Conservation (phyloP, 2,888 invertebrate genomes). For the Aproaerema taeniolella region DNA sequence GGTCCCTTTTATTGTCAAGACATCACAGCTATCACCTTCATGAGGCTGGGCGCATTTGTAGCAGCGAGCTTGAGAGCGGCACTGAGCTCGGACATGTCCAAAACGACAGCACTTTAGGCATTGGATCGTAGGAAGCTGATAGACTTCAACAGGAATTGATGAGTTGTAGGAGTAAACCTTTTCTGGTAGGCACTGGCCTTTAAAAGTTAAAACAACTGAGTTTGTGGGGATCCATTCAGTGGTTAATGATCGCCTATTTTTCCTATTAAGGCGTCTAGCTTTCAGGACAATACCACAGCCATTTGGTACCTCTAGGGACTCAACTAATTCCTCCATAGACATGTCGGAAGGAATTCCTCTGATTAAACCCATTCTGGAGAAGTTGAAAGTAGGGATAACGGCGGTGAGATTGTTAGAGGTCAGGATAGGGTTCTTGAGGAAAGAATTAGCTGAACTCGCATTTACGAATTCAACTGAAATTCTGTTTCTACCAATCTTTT, state of each 20-base stretch:
- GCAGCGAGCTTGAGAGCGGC: slow-evolving; percentile 23
- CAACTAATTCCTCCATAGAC: slow-evolving; percentile 7
- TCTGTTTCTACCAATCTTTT: not conserved
- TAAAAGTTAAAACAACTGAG: slow-evolving; percentile 14
- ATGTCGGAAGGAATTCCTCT: not conserved
- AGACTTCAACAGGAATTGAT: slow-evolving; percentile 9
- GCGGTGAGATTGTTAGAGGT: not conserved
- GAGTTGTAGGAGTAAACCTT: slow-evolving; percentile 7
- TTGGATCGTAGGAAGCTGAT: slow-evolving; percentile 16
- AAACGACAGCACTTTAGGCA: slow-evolving; percentile 22
- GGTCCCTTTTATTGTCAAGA: not conserved
- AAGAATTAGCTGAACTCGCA: not conserved
- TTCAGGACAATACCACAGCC: slow-evolving; percentile 14
- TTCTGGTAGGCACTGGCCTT: slow-evolving; percentile 10
- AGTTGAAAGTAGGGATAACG: not conserved
- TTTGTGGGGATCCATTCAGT: slow-evolving; percentile 14
- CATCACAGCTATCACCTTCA: slow-evolving; percentile 13
- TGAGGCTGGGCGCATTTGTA: slow-evolving; percentile 18
- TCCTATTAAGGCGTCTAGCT: slow-evolving; percentile 14
- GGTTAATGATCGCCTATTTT: not conserved
- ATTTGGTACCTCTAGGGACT: not conserved
- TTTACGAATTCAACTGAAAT: not conserved
- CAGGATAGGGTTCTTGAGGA: not conserved
- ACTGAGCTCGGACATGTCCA: slow-evolving; percentile 21
- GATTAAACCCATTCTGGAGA: not conserved